Evolutionary conservation across 2,113 vertebrate genomes (phyloP).

Genomic region (Triplophysa tibetana): DNA sequence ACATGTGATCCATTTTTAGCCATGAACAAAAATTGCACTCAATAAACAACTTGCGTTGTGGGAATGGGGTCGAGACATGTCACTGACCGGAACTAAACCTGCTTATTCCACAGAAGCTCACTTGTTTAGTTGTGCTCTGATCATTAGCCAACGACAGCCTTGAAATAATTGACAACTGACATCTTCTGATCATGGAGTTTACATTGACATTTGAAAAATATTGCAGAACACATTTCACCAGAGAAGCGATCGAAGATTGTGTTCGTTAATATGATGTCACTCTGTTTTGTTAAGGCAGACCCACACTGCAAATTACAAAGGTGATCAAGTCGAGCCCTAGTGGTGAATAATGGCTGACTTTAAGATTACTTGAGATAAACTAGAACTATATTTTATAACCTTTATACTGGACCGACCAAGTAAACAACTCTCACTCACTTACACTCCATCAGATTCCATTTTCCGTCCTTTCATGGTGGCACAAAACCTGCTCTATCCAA

Average conservation of each 20-base stretch:
- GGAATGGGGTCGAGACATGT: not conserved
- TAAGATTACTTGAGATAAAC: slow-evolving; percentile 14
- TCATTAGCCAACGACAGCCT: no score
- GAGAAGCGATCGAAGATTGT: not conserved
- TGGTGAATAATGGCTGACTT: not conserved
- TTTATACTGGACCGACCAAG: not conserved
- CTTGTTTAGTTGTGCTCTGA: not conserved
- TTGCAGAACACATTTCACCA: not conserved
- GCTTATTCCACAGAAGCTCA: no score
- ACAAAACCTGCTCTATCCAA: slow-evolving; percentile 27
- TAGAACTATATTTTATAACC: not conserved
- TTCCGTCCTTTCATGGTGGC: not conserved
- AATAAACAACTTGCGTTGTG: no score
- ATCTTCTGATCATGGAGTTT: not conserved
- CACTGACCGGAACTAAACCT: not conserved
- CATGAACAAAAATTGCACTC: not conserved
- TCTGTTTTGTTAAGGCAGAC: not conserved
- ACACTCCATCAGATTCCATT: not conserved
- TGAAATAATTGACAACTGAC: no score
- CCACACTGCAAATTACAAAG: slow-evolving; percentile 6
- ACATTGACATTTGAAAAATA: no score
- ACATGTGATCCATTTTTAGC: not conserved
- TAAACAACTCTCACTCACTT: not conserved
- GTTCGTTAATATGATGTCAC: not conserved
- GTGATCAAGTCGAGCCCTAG: not conserved